phyloP scores from a whole-genome alignment of 2,797 vertebrate species.

The Tokudaia muenninki region DNA sequence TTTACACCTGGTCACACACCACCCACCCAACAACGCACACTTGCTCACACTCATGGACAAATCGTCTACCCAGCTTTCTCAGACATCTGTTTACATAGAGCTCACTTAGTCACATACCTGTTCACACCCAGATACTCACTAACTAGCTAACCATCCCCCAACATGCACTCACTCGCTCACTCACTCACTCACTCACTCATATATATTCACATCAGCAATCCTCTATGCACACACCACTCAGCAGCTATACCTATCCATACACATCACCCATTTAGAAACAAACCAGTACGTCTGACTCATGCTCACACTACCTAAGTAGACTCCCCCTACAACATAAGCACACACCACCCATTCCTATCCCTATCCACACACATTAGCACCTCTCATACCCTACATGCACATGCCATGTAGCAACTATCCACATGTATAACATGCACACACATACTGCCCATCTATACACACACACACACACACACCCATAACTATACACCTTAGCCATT shows the following conservation, averaged over 20 bases:
- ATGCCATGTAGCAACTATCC: neutral
- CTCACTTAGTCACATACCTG: neutral
- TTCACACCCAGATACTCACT: neutral
- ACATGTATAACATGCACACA: too few species aligned
- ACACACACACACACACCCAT: neutral
- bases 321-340: neutral
- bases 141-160: neutral
- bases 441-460: neutral
- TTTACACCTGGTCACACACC: neutral
- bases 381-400: neutral
- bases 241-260: neutral
- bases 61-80: neutral
- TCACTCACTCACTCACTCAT: neutral
- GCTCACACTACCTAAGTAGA: neutral
- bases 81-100: neutral
- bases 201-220: accelerated
- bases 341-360: neutral
- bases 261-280: neutral
- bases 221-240: neutral
- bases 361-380: neutral
- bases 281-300: too few species aligned
- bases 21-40: neutral
- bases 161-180: too few species aligned
- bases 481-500: neutral
- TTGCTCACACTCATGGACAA: neutral